Percentiles rank a stretch among this genome's conserved stretches.
These are phyloP conservation scores for Erebia palarica DNA, from an alignment of 2,888 invertebrate genomes.

Conservation along the genomic window DNA sequence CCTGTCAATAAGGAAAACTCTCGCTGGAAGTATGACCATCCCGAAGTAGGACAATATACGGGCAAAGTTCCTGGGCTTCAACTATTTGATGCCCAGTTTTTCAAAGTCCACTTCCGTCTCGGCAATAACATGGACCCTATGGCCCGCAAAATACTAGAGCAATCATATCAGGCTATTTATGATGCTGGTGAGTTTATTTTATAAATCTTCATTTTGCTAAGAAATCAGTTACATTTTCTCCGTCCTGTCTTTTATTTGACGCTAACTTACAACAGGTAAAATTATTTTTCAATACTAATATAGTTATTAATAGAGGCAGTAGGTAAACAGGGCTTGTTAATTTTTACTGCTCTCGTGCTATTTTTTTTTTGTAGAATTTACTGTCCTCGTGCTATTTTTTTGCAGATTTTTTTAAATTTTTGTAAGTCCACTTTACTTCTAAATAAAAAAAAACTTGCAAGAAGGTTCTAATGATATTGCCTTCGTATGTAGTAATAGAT, in stretches of 20 bases:
- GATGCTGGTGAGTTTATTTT: constrained; percentile 81
- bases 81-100: constrained; percentile 87
- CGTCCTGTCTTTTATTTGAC: no score
- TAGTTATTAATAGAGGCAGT: no score
- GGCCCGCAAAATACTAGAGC: constrained; percentile 86
- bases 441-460: no score
- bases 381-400: no score
- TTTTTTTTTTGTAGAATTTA: no score
- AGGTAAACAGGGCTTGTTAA: no score
- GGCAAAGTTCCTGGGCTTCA: constrained; percentile 84
- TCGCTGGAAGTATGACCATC: constrained; percentile 58
- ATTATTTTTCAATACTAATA: neutral
- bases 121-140: constrained; percentile 74
- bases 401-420: no score
- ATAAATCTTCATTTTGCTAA: neutral
- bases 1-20: constrained; percentile 84
- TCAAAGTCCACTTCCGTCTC: constrained; percentile 86
- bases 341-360: no score
- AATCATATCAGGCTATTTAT: constrained; percentile 87
- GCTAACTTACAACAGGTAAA: no score
- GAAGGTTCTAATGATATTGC: no score
- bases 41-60: constrained; percentile 79
- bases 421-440: no score
- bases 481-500: no score
- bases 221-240: neutral